Conservation (phyloP, 1,140 invertebrate genomes). For the Sycophaga agraensis region DNA sequence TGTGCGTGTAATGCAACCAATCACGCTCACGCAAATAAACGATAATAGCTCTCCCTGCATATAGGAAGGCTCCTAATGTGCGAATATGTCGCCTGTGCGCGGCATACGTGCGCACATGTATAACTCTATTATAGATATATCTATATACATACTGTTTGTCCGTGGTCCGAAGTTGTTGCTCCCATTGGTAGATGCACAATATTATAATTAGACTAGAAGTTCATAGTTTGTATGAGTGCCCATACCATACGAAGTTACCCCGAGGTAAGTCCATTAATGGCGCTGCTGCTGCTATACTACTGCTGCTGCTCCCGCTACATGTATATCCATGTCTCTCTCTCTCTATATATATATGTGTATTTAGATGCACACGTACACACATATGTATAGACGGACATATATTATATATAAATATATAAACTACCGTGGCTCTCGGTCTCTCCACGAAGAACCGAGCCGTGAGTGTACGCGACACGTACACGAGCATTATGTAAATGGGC, state of each 20-base stretch:
- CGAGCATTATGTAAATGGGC: background rate
- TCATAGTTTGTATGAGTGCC: background rate
- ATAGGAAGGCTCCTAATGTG: no score
- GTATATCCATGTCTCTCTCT: background rate
- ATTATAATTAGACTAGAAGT: conserved; percentile 20
- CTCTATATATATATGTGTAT: background rate
- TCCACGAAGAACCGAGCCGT: no score
- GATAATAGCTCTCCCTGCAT: no score
- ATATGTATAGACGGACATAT: background rate
- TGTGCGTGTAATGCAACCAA: no score
- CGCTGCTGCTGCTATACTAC: no score
- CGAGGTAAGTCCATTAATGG: conserved; percentile 19
- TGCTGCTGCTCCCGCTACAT: no score
- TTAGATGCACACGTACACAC: background rate
- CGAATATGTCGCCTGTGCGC: no score
- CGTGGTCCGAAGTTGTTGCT: conserved; percentile 49
- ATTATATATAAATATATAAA: background rate
- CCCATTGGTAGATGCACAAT: conserved; percentile 51
- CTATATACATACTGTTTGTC: background rate
- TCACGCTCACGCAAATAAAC: no score
- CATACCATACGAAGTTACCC: background rate
- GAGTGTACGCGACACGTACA: no score
- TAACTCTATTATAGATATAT: no score
- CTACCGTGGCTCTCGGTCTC: no score
- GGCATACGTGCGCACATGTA: no score